These are phyloP conservation scores for Pristionchus pacificus DNA, from an alignment of 1,140 invertebrate species.

Conservation along the genomic window DNA sequence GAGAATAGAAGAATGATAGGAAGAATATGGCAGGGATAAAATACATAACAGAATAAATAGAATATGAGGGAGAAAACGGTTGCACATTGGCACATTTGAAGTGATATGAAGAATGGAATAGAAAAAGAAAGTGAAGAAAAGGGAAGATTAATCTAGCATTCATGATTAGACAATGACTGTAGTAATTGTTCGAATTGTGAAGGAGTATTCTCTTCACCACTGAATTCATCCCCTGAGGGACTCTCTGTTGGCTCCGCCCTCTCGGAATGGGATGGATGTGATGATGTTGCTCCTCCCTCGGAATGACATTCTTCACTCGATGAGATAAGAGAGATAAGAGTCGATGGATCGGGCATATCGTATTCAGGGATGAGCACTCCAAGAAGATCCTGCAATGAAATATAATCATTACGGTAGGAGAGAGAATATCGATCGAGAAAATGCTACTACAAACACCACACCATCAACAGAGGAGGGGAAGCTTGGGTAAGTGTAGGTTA, in stretches of 20 bases:
- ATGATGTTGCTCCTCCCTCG: not conserved
- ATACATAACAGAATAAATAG: not conserved
- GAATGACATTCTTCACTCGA: not conserved
- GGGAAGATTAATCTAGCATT: not conserved
- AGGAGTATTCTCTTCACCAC: not conserved
- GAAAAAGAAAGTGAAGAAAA: not conserved
- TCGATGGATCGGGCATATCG: conserved; percentile 13
- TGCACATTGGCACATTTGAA: not conserved
- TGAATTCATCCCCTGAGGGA: no score
- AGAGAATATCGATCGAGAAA: not conserved
- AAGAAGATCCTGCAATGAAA: conserved; percentile 14
- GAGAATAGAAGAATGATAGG: no score
- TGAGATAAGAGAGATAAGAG: conserved; percentile 4
- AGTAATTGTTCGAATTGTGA: not conserved
- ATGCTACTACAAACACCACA: not conserved
- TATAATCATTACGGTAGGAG: not conserved
- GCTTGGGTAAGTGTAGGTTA: not conserved
- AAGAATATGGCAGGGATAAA: not conserved
- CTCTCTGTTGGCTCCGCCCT: not conserved
- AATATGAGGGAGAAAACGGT: not conserved
- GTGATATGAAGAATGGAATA: not conserved
- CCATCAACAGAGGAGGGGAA: not conserved
- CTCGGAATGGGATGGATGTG: not conserved
- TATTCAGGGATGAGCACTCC: conserved; percentile 17
- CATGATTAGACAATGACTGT: no score